A percentile compares a stretch with the other conserved stretches of the same genome.
phyloP scores from a whole-genome alignment of 92 coral and sea anemone genomes.

The Phymanthus crucifer region DNA sequence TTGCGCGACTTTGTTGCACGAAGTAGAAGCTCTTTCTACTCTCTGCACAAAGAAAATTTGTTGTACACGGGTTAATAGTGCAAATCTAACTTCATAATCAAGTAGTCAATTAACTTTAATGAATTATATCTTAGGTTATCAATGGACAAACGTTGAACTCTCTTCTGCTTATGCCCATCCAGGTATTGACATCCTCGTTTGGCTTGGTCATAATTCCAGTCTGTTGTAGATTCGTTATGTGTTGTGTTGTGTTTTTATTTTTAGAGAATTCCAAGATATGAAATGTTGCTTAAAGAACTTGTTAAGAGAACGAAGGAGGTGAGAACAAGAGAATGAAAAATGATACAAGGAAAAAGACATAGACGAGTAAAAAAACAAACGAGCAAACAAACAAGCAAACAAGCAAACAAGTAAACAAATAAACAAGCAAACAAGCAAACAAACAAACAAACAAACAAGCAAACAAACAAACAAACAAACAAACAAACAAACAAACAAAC shows the following conservation, averaged over 20 bases:
- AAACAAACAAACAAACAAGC: no score
- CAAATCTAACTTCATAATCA: no score
- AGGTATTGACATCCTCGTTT: conserved; percentile 29
- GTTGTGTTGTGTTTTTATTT: background rate
- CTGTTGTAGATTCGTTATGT: no score
- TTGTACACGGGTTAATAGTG: no score
- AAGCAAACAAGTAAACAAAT: no score
- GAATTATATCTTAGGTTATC: conserved; percentile 54
- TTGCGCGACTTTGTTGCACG: no score
- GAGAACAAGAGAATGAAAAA: background rate
- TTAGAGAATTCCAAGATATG: conserved; percentile 94
- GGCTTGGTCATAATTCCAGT: background rate
- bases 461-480: no score
- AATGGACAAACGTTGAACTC: conserved; percentile 86
- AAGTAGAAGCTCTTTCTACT: no score
- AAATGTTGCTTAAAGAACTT: conserved; percentile 85
- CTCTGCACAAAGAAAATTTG: no score
- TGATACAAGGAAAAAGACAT: no score
- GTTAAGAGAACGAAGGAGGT: conserved; percentile 93
- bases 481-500: no score
- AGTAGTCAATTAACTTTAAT: background rate
- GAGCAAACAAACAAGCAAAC: background rate
- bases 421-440: no score
- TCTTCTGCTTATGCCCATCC: conserved; percentile 73
- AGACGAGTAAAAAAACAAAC: background rate